Evolutionary conservation across 2,888 invertebrate genomes (phyloP), one percentile per base, ranked within the genome.

Genomic region (Leptogaster cylindrica): DNA sequence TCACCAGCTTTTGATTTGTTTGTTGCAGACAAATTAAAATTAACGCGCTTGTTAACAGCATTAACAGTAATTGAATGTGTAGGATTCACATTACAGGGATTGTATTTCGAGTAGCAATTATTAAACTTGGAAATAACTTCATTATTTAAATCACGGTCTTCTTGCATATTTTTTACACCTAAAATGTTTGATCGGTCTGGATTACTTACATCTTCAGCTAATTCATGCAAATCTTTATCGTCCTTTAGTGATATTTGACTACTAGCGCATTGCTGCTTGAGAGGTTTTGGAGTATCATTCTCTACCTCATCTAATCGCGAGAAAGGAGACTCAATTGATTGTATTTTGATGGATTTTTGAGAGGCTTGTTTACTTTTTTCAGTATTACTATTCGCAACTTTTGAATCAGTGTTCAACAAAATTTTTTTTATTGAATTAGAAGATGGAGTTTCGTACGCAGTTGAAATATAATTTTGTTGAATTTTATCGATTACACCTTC

Each of bases 131-230:
- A 20, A 31, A 52, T 33, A 8, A 14, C 27, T 52, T 52, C 52
- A 10, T 31, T 16, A 23, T 39, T 58, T 58, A 58, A 41, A 36
- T 20, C 23, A 41, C 44, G 44, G 27, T 4, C 8, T 18, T 44
- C 31, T 41, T 27, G 25, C 28, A 28, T 44, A 28, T 27, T 16
- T 12, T 46, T 63, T 23, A 44, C 18, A 44, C 36, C 12, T 25
- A 63, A 16, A 41, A 12, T 28, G 28, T 28, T 36, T 25, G 67
- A 23, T 33, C 12, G 12, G 31, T 27, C 39, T 18, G 50, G 28
- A 7, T 65, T 68, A 68, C 68, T 68, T 68, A 68, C 68, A 28
- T 68, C 68, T 68, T 68, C 64, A 8, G 36, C 31, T 25, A 8
- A 12, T n/a, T 58, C 14, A 16, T 8, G 20, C 14, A 25, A 12